Base-by-base conservation (phyloP, 2,888 invertebrate species). In the Pasiphila rectangulata region DNA sequence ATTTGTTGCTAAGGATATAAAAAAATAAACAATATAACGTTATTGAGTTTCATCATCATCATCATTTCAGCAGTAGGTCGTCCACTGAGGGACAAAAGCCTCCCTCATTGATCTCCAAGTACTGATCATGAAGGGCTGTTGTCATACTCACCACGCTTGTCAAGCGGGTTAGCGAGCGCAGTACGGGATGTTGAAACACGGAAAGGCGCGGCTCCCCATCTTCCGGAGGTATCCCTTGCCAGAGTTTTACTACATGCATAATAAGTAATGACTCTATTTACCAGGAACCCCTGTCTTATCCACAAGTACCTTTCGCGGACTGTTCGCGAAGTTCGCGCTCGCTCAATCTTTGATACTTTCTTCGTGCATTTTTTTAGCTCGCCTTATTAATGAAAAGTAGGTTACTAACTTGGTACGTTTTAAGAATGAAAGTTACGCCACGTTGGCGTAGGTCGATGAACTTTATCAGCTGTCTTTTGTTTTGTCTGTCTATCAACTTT, bases 311-410 rank as follows among this genome's bases (percentile, higher is more conserved):
- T 75, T 56, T 60, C 77, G 65, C 47, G 46, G 63, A 63, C 75
- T 71, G 71, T 71, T 72, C 69, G 71, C 75, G 75, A 88, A 87
- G 76, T 88, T 87, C 84, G 83, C 84, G 81, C 80, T 72, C 81
- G 83, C 84, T 86, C 87, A 87, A 88, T 88, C 88, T 88, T 86
- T 88, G 88, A 88, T 88, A 88, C 88, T 88, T 86, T 85, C 87
- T 85, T 88, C 86, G 76, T 86, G 86, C 85, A 86, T 88, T 88
- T 88, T 85, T 88, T 88, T 85, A 88, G 86, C 83, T 83, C 78
- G 79, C 79, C 86, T 86, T 88, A 88, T 88, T 88, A 88, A 88
- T 88, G 88, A 88, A 88, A 88, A 88, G 88, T 88, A 86, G 88
- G 88, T 88, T 88, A 88, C 83, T 84, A 88, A 88, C 86, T 86